A percentile compares a stretch with the other conserved stretches of the same genome.
phyloP scores from a whole-genome alignment of 2,888 invertebrate species.

The Lasioglossum malachurum region DNA sequence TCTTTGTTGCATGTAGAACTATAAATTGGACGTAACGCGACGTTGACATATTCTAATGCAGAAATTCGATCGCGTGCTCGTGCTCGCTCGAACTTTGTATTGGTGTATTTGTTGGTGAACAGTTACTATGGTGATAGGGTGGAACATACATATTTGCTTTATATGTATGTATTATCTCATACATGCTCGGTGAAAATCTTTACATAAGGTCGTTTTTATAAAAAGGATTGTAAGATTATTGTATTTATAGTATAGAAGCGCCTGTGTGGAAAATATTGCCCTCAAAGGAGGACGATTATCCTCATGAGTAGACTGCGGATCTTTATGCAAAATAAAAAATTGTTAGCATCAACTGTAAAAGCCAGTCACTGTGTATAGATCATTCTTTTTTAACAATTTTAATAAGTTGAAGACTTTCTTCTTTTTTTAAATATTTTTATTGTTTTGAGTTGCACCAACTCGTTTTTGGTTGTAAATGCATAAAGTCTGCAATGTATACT shows the following conservation, averaged over 20 bases:
- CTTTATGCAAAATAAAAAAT: neutral
- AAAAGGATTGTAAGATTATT: neutral
- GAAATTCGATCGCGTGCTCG: slow-evolving; percentile 44
- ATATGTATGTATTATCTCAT: neutral
- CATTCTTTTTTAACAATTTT: neutral
- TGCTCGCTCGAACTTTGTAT: slow-evolving; percentile 8
- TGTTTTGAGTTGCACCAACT: neutral
- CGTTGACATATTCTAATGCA: slow-evolving; percentile 36
- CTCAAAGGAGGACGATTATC: neutral
- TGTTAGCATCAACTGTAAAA: neutral
- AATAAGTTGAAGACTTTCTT: neutral
- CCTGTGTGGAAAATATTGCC: neutral
- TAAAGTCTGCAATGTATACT: no score
- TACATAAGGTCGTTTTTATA: neutral
- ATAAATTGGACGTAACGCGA: neutral
- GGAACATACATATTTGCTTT: slow-evolving; percentile 2
- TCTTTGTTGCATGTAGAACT: neutral
- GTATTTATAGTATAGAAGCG: neutral
- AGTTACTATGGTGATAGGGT: slow-evolving; percentile 50
- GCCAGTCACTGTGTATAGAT: neutral
- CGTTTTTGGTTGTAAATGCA: neutral
- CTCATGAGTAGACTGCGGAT: neutral
- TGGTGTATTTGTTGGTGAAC: slow-evolving; percentile 34
- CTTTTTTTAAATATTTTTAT: no score
- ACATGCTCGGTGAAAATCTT: slow-evolving; percentile 7